phyloP scores from a whole-genome alignment of 2,888 invertebrate species.

The Conistra vaccinii region DNA sequence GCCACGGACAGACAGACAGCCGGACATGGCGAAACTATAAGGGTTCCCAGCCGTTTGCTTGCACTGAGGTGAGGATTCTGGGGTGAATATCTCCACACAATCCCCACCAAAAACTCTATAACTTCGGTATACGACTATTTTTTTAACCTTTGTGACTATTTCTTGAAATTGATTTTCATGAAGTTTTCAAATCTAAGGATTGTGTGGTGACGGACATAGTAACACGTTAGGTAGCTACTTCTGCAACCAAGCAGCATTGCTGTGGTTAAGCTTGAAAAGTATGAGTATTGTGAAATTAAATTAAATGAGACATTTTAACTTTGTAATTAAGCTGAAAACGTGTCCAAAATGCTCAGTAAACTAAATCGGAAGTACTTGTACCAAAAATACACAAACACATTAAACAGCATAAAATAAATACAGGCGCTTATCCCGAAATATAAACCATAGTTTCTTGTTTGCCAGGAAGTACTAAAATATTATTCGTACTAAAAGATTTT shows the following conservation, averaged over 20 bases:
- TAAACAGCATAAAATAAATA: neutral
- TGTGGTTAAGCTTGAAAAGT: neutral
- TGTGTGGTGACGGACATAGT: too few species aligned
- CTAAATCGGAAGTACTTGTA: neutral
- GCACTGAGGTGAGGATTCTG: too few species aligned
- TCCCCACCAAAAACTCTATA: too few species aligned
- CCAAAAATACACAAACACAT: neutral
- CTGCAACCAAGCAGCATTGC: neutral
- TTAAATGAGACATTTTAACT: neutral
- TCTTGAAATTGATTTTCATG: too few species aligned
- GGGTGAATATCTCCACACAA: too few species aligned
- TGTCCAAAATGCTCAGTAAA: neutral
- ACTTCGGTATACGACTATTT: too few species aligned
- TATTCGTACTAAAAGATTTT: slow-evolving; percentile 31
- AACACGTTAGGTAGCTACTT: neutral
- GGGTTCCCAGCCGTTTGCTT: too few species aligned
- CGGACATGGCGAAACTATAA: too few species aligned
- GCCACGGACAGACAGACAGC: too few species aligned
- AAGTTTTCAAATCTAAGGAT: too few species aligned
- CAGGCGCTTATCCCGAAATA: neutral
- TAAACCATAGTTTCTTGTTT: slow-evolving; percentile 27
- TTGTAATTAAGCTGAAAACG: neutral
- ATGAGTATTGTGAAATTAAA: neutral
- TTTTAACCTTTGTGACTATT: too few species aligned
- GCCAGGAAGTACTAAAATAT: slow-evolving; percentile 21